A percentile compares a stretch with the other conserved stretches of the same genome.
These are phyloP conservation scores for Polietes domitor DNA, from an alignment of 2,888 invertebrate species.

Conservation along the genomic window DNA sequence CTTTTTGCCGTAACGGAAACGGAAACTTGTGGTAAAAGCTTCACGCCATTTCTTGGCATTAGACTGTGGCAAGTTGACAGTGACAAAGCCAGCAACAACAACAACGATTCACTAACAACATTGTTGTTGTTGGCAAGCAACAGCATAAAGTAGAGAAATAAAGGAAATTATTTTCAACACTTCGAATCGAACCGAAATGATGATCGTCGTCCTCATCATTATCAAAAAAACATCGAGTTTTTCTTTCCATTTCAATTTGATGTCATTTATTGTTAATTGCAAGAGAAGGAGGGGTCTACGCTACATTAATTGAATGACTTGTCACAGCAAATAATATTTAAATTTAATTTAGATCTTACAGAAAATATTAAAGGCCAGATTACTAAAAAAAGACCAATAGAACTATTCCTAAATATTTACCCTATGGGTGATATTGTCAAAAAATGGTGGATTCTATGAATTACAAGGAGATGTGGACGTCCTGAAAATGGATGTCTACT, in stretches of 20 bases:
- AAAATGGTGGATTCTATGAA: too few species aligned
- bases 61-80: constrained; percentile 21
- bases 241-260: constrained; percentile 24
- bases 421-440: too few species aligned
- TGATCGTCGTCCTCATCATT: constrained; percentile 13
- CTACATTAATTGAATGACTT: too few species aligned
- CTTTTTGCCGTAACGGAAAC: constrained; percentile 58
- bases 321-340: too few species aligned
- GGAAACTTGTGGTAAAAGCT: constrained; percentile 68
- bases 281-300: too few species aligned
- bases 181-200: constrained; percentile 44
- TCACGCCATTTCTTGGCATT: constrained; percentile 48
- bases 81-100: constrained; percentile 9
- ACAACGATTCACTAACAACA: constrained; percentile 21
- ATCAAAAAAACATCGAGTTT: background rate
- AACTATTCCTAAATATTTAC: too few species aligned
- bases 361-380: too few species aligned
- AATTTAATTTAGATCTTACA: too few species aligned
- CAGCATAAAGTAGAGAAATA: constrained; percentile 2
- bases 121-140: constrained; percentile 13
- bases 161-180: constrained; percentile 65
- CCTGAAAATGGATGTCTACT: too few species aligned
- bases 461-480: too few species aligned
- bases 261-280: constrained; percentile 26
- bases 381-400: too few species aligned